Base-by-base conservation (phyloP, 2,888 invertebrate genomes). In the Eudasyphora cyanicolor region DNA sequence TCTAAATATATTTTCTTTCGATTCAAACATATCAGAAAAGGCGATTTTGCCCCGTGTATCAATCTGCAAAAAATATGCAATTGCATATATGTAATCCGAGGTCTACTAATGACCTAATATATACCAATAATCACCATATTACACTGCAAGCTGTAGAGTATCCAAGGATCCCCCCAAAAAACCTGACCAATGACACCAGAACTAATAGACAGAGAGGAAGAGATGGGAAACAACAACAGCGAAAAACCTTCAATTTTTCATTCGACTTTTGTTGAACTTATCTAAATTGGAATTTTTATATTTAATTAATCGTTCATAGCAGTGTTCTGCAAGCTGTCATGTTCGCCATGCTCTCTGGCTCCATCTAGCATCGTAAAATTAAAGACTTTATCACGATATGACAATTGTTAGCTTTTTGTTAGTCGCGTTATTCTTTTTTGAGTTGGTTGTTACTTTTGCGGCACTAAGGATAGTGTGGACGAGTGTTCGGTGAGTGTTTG, bases 231-330 rank as follows among this genome's bases (percentile, higher is more conserved):
- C 87, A 88, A 88, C n/a, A n/a, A n/a, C 85, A 87, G 88, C 88
- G 88, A 89, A 89, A 87, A 88, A 89, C 88, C 89, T 86, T 86
- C 88, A 87, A 88, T 88, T 87, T 87, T 19, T 69, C 19, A 42
- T 24, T 49, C 14, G 62, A 64, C 19, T 78, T 74, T 62, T 79
- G 86, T 79, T 77, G 57, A 85, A 86, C 77, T 85, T 85, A 86
- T 86, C 86, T 86, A 86, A 87, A 86, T 86, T 87, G 86, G 86
- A 84, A 86, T 86, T 88, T 86, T 87, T 82, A 87, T 87, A 87
- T 88, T 87, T 87, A 88, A 88, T 88, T 88, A 88, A 88, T 87
- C 86, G 86, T 83, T 86, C 84, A 82, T 80, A 81, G 32, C 12
- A 14, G 14, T 54, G 29, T 54, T 71, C 14, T 51, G 10, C 24